Base-by-base conservation (phyloP, 2,888 invertebrate genomes). In the Apantesis nais region DNA sequence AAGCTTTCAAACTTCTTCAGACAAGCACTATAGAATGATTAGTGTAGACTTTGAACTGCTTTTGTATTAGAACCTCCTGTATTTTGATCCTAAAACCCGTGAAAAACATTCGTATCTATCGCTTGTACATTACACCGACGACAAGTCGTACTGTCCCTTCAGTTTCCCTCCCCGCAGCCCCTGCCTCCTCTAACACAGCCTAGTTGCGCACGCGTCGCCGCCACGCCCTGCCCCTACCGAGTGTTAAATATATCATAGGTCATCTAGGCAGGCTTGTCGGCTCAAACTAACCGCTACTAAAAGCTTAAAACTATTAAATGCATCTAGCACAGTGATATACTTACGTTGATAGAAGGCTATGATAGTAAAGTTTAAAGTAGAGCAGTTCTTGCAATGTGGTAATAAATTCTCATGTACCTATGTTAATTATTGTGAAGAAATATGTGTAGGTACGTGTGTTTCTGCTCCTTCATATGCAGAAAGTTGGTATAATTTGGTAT, bases 181-280 rank as follows among this genome's bases (percentile, higher is more conserved):
- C 77, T 73, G 72, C 75, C 75, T 79, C 81, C 72, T 70, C 74
- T 75, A 66, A 75, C 74, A 74, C 81, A 82, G 85, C 84, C 86
- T 85, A 89, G 90, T 88, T 88, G 90, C 89, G 91, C 90, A 91
- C 91, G 91, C 91, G 91, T 88, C 89, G 87, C 67, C 79, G 80
- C 90, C 91, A 90, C 92, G 91, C 92, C 92, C 87, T 89, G 89
- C 85, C 87, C 85, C 87, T 87, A 84, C 87, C 86, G 88, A 88
- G 88, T 88, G 89, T 87, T 90, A 87, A 89, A 89, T 90, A 88
- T 91, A 92, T 91, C 91, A 90, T 86, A 89, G 92, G 90, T 91
- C 92, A 92, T 89, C 88, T 88, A 85, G 85, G 84, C 85, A 83
- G 83, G 83, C 85, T 85, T 85, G 86, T 84, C 85, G 82, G 82